A percentile compares a stretch with the other conserved stretches of the same genome.
These are phyloP conservation scores for Aeoliscus strigatus DNA, from an alignment of 2,797 vertebrate species.

Conservation along the genomic window DNA sequence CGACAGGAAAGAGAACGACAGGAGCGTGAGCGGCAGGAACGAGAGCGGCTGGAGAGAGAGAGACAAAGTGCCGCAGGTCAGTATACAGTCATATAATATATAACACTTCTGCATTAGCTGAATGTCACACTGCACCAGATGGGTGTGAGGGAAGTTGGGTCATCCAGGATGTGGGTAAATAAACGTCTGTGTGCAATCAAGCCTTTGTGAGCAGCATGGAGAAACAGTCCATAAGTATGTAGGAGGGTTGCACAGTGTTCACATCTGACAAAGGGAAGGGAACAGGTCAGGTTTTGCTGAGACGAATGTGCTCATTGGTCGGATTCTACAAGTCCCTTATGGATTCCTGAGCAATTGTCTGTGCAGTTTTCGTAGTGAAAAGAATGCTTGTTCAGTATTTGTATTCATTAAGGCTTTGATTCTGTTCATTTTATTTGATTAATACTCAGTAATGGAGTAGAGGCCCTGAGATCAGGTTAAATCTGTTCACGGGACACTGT, in stretches of 20 bases:
- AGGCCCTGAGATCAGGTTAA: too few relatives aligned
- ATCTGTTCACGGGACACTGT: too few relatives aligned
- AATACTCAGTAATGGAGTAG: too few relatives aligned
- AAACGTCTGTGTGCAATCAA: not conserved
- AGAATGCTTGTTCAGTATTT: too few relatives aligned
- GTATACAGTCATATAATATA: constrained; percentile 2
- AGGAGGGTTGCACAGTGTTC: not conserved
- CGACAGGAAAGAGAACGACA: constrained; percentile 68
- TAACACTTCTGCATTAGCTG: not conserved
- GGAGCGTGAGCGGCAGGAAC: constrained; percentile 59
- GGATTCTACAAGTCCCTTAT: too few relatives aligned
- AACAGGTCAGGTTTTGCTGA: too few relatives aligned
- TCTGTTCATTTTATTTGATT: too few relatives aligned
- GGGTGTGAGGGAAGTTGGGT: not conserved
- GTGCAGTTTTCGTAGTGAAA: too few relatives aligned
- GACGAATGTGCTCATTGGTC: too few relatives aligned
- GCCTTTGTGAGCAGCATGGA: not conserved
- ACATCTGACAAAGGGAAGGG: too few relatives aligned
- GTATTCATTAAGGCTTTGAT: too few relatives aligned
- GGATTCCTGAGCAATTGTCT: too few relatives aligned
- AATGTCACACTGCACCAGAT: not conserved
- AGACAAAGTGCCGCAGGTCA: constrained; percentile 72
- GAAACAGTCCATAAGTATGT: not conserved
- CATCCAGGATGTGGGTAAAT: not conserved
- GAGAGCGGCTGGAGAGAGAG: constrained; percentile 65